Evolutionary conservation across 2,888 invertebrate species (phyloP), one percentile per base, ranked within the genome.

Genomic region (Idaea aversata): DNA sequence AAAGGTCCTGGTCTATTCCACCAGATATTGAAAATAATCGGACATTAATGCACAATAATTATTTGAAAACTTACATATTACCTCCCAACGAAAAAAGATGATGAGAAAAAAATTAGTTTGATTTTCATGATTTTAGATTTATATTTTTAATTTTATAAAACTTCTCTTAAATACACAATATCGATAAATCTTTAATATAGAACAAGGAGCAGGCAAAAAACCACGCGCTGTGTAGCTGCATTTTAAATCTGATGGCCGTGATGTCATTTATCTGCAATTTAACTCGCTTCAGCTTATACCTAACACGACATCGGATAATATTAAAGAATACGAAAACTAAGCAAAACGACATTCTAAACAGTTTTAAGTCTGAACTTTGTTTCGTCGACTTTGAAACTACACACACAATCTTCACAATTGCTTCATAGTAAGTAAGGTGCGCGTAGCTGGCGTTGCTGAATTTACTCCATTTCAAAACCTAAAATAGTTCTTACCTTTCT

Each of bases 241-340:
- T 25, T 25, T 25, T 25, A 3, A 25, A 25, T 25, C 25, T 25
- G 25, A 25, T 25, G 3, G 2, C 25, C 25, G 1, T 3, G 2
- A 3, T 25, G 25, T 25, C 25, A 25, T 25, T 25, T 25, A 25
- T 57, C 5, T 57, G 15, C 5, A 15, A 57, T 57, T 25, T 25
- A 25, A 65, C 66, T 34, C 85, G 85, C 86, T 74, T 63, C 58
- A 72, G 77, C 82, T 77, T 70, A 25, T 80, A n/a, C n/a, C n/a
- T n/a, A 62, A 65, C 70, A 72, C 64, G 75, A 75, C 77, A 83
- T 84, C 88, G 87, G 81, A 78, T 86, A 85, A 88, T 92, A 91
- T 92, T 92, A 91, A 92, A 91, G 90, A 92, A 92, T 89, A 88
- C 85, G 91, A 91, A 91, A 91, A 89, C 89, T 91, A 88, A 91